Evolutionary conservation across 2,888 invertebrate species (phyloP), one percentile per base, ranked within the genome.

Genomic region (Cryptops parisi): DNA sequence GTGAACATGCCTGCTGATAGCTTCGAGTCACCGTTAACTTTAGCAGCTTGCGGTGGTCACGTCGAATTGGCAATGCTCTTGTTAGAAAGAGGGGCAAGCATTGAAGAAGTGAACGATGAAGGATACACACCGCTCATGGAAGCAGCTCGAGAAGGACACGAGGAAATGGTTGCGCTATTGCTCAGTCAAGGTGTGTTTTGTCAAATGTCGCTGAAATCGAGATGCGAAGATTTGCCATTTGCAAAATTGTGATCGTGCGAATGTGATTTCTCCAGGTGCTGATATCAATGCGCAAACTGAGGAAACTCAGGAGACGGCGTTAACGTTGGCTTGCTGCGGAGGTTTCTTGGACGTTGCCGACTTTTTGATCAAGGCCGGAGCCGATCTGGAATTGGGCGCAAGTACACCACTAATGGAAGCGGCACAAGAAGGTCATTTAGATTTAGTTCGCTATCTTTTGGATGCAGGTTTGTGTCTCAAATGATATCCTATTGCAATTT

Each of bases 101-200:
- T 98, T 64, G 98, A 98, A 72, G 96, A 96, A 74, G 93, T 93
- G 55, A 98, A 98, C 72, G 97, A 98, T 69, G 97, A 98, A 74
- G 96, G 97, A 24, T 98, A 97, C 72, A 98, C 97, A 27, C 97
- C 98, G 21, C 75, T 98, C 57, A 98, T 98, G 97, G 98, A 98
- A 74, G 97, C 97, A 45, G 91, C 96, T 0, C 75, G 97, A 47
- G 97, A 98, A 71, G 97, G 97, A 53, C 97, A 98, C 70, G 93
- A 94, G 68, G 93, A 94, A 71, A 94, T 97, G 89, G 96, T 97
- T 6, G 88, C 90, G 44, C 74, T 96, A 52, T 77, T 98, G 53
- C 75, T 97, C 15, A 84, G 84, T 59, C 89, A 91, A 74, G 89
- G 80, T 79, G 67, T 60, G 22, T 21, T 17, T 44, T 33, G 15